A percentile compares a stretch with the other conserved stretches of the same genome.
These are phyloP conservation scores for Drosophila saltans DNA, from an alignment of 1,140 invertebrate genomes.

Conservation along the genomic window DNA sequence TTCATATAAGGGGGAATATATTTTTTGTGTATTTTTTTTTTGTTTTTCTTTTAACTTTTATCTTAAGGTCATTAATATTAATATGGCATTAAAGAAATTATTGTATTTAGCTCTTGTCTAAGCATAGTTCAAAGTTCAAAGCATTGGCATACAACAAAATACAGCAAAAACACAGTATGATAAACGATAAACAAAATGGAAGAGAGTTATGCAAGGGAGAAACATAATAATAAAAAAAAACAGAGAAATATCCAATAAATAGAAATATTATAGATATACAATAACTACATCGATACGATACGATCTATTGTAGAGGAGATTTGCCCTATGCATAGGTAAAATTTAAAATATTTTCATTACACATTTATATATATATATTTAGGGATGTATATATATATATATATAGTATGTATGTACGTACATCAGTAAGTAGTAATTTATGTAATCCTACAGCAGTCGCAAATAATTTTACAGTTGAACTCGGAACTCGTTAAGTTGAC, in stretches of 20 bases:
- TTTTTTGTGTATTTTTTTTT: slow-evolving; percentile 47
- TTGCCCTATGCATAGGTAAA: slow-evolving; percentile 33
- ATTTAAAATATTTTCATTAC: background rate
- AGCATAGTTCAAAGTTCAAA: slow-evolving; percentile 27
- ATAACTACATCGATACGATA: slow-evolving; percentile 25
- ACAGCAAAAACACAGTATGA: slow-evolving; percentile 49
- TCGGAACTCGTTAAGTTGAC: slow-evolving; percentile 34
- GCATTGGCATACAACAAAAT: slow-evolving; percentile 66
- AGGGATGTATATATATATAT: slow-evolving; percentile 40
- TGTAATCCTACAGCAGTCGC: slow-evolving; percentile 75
- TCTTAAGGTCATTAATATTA: slow-evolving; percentile 69
- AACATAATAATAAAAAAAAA: slow-evolving; percentile 50
- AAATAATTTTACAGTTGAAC: slow-evolving; percentile 73
- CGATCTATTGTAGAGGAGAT: slow-evolving; percentile 37
- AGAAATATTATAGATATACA: slow-evolving; percentile 54
- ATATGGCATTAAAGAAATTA: slow-evolving; percentile 79
- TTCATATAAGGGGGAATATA: slow-evolving; percentile 69
- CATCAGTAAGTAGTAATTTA: slow-evolving; percentile 62
- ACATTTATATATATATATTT: slow-evolving; percentile 48
- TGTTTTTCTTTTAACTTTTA: slow-evolving; percentile 10
- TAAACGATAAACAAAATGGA: slow-evolving; percentile 64
- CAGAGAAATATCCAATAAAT: slow-evolving; percentile 72
- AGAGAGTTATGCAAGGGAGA: slow-evolving; percentile 27
- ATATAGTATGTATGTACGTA: slow-evolving; percentile 29
- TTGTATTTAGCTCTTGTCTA: slow-evolving; percentile 41